A percentile compares a stretch with the other conserved stretches of the same genome.
phyloP scores from a whole-genome alignment of 2,888 invertebrate genomes.

The Endomychus coccineus region DNA sequence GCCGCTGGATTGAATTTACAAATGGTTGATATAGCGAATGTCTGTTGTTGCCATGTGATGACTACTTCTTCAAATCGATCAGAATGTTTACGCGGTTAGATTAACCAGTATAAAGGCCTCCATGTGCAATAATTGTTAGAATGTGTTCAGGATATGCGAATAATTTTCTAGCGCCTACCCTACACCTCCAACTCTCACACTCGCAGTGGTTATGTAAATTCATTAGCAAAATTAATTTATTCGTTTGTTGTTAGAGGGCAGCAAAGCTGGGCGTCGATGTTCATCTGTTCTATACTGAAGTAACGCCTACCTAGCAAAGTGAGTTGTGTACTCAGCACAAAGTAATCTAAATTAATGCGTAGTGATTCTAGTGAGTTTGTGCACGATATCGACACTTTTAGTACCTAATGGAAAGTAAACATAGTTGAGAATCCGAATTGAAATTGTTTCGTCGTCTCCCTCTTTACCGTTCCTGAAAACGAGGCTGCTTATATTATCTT shows the following conservation, averaged over 20 bases:
- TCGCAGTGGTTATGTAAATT: conserved; percentile 18
- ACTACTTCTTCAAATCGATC: no score
- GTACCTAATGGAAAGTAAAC: conserved; percentile 42
- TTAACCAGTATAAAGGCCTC: no score
- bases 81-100: no score
- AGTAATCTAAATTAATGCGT: conserved; percentile 40
- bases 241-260: conserved; percentile 28
- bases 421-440: conserved; percentile 38
- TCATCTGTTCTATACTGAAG: no score
- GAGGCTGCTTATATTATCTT: conserved; percentile 19
- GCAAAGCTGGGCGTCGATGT: conserved; percentile 12
- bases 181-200: no score
- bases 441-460: conserved; percentile 34
- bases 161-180: no score
- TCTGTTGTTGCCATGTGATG: no score
- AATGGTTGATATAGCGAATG: no score
- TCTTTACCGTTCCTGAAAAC: conserved; percentile 19
- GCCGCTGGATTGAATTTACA: no score
- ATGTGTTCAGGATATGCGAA: no score
- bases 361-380: conserved; percentile 38
- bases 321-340: conserved; percentile 32
- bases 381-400: conserved; percentile 41
- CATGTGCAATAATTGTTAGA: no score
- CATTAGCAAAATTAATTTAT: conserved; percentile 31
- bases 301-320: conserved; percentile 17